Conservation (phyloP, 2,113 vertebrate genomes). For the Bufo bufo region DNA sequence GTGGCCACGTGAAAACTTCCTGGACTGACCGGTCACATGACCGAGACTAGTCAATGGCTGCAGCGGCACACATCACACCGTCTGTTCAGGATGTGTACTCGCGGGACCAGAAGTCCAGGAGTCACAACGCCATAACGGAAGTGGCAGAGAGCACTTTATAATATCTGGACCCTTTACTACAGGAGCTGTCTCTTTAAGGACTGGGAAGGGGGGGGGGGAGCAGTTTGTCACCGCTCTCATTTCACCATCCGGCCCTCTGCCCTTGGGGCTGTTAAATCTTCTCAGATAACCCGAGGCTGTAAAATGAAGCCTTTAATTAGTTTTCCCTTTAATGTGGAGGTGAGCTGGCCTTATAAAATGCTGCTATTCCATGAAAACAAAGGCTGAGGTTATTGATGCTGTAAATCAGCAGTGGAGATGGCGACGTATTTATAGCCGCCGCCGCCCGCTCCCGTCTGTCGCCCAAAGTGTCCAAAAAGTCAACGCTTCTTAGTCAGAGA, state of each 20-base stretch:
- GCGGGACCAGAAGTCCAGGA: too few species aligned
- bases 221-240: not conserved
- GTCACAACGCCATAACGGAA: too few species aligned
- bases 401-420: constrained; percentile 57
- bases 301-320: constrained; percentile 57
- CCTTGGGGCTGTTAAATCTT: constrained; percentile 30
- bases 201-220: too few species aligned
- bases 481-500: not conserved
- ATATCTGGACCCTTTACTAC: not conserved
- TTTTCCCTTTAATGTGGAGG: constrained; percentile 57
- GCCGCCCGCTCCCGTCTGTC: constrained; percentile 20
- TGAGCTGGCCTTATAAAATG: constrained; percentile 59
- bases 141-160: not conserved
- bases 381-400: constrained; percentile 54
- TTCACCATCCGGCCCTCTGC: not conserved
- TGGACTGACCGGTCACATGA: too few species aligned
- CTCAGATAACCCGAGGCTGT: constrained; percentile 21
- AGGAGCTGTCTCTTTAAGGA: too few species aligned
- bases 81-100: too few species aligned
- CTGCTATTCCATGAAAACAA: constrained; percentile 41
- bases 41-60: too few species aligned
- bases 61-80: too few species aligned
- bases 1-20: too few species aligned
- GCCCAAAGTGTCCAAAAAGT: constrained; percentile 21
- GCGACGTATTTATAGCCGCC: not conserved